These are phyloP conservation scores for Parasteatoda tepidariorum DNA, from an alignment of 1,140 invertebrate genomes.

Conservation along the genomic window DNA sequence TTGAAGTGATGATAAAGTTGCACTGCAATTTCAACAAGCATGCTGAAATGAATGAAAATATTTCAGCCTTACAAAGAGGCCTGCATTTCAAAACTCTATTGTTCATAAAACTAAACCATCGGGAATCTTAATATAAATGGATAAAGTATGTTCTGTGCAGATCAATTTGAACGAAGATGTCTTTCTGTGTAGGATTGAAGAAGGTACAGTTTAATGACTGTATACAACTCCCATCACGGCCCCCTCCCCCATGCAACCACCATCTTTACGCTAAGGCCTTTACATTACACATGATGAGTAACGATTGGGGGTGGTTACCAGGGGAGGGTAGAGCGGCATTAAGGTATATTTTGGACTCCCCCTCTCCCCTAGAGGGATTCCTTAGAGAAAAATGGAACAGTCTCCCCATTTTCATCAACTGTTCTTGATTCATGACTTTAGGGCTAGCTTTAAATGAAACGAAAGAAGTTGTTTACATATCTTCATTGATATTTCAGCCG, in stretches of 20 bases:
- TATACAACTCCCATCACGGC: neutral
- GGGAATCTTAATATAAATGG: conserved; percentile 37
- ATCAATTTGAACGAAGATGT: conserved; percentile 49
- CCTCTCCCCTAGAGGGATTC: neutral
- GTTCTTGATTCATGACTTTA: conserved; percentile 39
- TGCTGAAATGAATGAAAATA: neutral
- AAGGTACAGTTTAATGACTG: conserved; percentile 53
- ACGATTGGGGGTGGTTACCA: conserved; percentile 24
- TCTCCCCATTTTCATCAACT: conserved; percentile 40
- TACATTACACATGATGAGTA: neutral
- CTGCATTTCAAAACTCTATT: neutral
- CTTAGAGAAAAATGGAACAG: conserved; percentile 12
- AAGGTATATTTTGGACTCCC: conserved; percentile 19
- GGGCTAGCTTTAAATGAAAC: conserved; percentile 19
- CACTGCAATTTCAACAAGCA: no score
- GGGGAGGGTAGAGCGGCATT: conserved; percentile 31
- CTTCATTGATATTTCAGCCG: conserved; percentile 5
- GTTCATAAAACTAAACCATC: neutral
- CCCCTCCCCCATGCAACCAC: neutral
- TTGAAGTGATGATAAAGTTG: no score
- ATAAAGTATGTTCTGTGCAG: conserved; percentile 37
- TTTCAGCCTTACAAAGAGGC: neutral
- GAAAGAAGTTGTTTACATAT: conserved; percentile 39
- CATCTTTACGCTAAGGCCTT: no score
- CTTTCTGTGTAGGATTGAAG: neutral